Conservation (phyloP, 1,140 invertebrate species). For the Dicyema japonicum region DNA sequence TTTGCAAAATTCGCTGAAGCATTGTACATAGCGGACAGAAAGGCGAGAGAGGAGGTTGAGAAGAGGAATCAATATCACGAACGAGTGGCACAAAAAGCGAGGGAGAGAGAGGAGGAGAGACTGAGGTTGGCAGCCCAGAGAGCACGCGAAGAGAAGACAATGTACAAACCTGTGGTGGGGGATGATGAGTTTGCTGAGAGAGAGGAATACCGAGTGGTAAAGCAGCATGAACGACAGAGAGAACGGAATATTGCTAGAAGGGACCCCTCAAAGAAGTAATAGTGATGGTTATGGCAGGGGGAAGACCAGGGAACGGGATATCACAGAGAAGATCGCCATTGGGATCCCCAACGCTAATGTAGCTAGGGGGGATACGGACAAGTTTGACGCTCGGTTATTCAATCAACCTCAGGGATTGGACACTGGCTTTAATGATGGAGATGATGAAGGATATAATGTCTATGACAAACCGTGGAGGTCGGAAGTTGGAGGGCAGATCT, state of each 20-base stretch:
- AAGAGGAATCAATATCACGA: constrained; percentile 71
- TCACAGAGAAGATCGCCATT: constrained; percentile 85
- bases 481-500: constrained; percentile 50
- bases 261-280: constrained; percentile 1
- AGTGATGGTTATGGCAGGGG: neutral
- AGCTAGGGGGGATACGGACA: constrained; percentile 9
- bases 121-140: constrained; percentile 61
- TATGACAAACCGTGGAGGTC: constrained; percentile 48
- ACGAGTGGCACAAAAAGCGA: constrained; percentile 79
- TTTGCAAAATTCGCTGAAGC: constrained; percentile 90
- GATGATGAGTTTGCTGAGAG: constrained; percentile 15
- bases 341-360: constrained; percentile 35
- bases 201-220: constrained; percentile 49
- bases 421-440: constrained; percentile 45
- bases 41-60: constrained; percentile 76
- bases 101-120: constrained; percentile 85
- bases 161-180: neutral
- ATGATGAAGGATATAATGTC: constrained; percentile 84
- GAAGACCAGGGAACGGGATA: constrained; percentile 44
- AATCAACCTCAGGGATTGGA: constrained; percentile 63
- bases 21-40: constrained; percentile 80
- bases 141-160: constrained; percentile 59
- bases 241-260: constrained; percentile 34
- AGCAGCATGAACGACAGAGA: constrained; percentile 56
- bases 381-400: constrained; percentile 79